Base-by-base conservation (phyloP, 2,888 invertebrate genomes). In the Adelognathus sp. region DNA sequence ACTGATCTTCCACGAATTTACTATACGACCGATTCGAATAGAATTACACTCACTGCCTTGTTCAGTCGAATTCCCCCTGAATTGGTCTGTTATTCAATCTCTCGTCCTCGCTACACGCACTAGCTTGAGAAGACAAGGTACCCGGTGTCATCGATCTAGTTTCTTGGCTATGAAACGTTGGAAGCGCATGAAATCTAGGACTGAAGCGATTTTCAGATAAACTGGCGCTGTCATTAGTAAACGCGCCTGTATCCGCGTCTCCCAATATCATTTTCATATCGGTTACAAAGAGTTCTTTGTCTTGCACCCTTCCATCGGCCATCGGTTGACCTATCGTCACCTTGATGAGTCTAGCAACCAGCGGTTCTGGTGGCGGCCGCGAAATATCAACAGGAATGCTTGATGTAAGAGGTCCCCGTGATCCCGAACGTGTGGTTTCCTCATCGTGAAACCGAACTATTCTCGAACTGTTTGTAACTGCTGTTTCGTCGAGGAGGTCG, bases 1-100 rank as follows among this genome's bases (percentile, higher is more conserved):
- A 2, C 54, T 56, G 39, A 70, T 56, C 31, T 58, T 58, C 70
- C 70, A 70, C 3, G 56, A 56, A 27, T 44, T 58, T 18, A 70
- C 21, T 11, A 70, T 70, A 44, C 39, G 14, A 18, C 69, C 41
- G 3, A 69, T 69, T 9, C 18, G 16, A 1, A 69, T 7, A 11
- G 54, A 14, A 16, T 46, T 46, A 7, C 1, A 1, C 1, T 46
- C 46, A 7, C 1, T 3, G 3, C 11, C 11, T 1, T 21, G 7
- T 21, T 16, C 18, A 1, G 2, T 11, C 6, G 21, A 21, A 7
- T 46, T 46, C 21, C 46, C 24, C n/a, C 11, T 46, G n/a, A n/a
- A n/a, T n/a, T n/a, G n/a, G n/a, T n/a, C 9, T n/a, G 3, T 1
- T 4, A 3, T 11, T 60, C 4, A 1, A 16, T 44, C 11, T 9